These are phyloP conservation scores for Agelas oroides DNA, from an alignment of 37 sponge, comb jelly and placozoan species.

Conservation along the genomic window DNA sequence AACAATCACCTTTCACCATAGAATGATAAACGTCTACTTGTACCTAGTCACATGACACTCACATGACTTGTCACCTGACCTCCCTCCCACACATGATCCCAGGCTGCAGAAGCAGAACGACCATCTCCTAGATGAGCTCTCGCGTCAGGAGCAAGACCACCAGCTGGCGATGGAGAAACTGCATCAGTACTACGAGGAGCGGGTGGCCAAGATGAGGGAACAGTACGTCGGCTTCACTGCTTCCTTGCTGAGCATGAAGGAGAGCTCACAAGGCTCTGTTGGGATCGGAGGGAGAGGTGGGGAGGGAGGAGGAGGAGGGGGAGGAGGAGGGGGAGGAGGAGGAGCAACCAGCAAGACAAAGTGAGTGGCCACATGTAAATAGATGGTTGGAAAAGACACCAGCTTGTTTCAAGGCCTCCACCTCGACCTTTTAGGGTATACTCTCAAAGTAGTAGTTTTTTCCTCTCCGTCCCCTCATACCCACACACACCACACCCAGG, in stretches of 20 bases:
- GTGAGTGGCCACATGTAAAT: neutral
- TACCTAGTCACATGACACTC: neutral
- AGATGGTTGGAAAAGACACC: too few species aligned
- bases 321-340: neutral
- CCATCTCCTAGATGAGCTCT: constrained; percentile 34
- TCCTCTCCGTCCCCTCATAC: too few species aligned
- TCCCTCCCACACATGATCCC: constrained; percentile 13
- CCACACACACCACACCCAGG: constrained; percentile 1
- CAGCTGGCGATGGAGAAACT: constrained; percentile 48
- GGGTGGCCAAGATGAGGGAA: constrained; percentile 49
- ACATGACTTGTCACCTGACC: neutral
- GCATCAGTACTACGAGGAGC: constrained; percentile 45
- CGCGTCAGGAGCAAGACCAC: constrained; percentile 41
- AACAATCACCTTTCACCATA: too few species aligned
- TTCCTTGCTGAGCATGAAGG: constrained; percentile 27
- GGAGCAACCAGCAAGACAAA: neutral
- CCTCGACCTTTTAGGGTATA: too few species aligned
- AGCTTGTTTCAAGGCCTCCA: too few species aligned
- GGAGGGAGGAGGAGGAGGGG: neutral
- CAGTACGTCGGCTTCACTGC: constrained; percentile 54
- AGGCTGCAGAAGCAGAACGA: constrained; percentile 60
- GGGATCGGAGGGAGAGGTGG: neutral
- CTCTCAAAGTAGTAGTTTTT: too few species aligned
- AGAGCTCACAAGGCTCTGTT: neutral
- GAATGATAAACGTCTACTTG: too few species aligned